Base-by-base conservation (phyloP, 2,113 vertebrate species). In the Elanoides forficatus region DNA sequence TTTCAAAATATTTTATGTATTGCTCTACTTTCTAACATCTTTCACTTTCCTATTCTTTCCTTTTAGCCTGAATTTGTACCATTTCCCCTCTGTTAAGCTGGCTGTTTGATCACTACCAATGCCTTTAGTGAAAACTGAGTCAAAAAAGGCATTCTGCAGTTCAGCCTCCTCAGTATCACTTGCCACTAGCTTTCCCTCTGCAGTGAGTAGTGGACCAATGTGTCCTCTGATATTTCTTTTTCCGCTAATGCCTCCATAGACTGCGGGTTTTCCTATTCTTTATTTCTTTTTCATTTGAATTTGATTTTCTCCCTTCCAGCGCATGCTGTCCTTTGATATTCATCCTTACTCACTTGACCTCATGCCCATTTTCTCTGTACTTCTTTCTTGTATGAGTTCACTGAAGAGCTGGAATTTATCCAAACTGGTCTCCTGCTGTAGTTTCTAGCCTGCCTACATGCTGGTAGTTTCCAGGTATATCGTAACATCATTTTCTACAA, bases 231-330 rank as follows among this genome's bases (percentile, higher is more conserved):
- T 93, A 91, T 68, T 90, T 82, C 70, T 72, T 15, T 75, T 95
- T 91, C 56, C 36, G 40, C 11, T 93, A 56, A 60, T 87, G 52
- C 40, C 70, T 91, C 52, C 43, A 48, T 6, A 80, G 62, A 43
- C 71, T 58, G 26, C 32, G 14, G 8, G 1, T 12, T 81, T 93
- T 93, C 6, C 36, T 84, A 13, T 67, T 92, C 29, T 84, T 93
- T 43, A 22, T 84, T 91, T 87, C 55, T 87, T 89, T 86, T 94
- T 79, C 65, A 30, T 56, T 89, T 75, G 23, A 56, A 82, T 87
- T 79, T 87, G 6, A 85, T 96, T 94, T 95, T 95, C 52, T 93
- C 36, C 60, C 72, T 83, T 95, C 66, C 15, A 87, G 93, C 52
- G 1, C 36, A 82, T 67, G 34, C 25, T 85, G 90, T 82, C 75